phyloP scores from a whole-genome alignment of 2,797 vertebrate species.

The Enteromius mattozi region DNA sequence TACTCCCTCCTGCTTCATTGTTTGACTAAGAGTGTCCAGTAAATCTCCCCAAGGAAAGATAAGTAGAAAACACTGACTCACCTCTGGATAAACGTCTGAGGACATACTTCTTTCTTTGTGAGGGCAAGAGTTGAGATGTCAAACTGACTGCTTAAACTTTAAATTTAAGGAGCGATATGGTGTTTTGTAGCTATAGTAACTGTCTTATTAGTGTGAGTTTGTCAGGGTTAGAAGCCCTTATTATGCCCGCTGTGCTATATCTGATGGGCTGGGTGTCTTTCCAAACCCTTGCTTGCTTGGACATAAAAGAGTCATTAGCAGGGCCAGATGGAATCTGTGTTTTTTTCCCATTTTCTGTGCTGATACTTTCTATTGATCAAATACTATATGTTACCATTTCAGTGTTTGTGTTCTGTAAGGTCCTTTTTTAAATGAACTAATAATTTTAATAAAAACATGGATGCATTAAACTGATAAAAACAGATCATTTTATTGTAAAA shows the following conservation, averaged over 20 bases:
- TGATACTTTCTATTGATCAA: not conserved
- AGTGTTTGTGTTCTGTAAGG: not conserved
- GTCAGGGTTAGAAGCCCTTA: not conserved
- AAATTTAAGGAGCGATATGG: not conserved
- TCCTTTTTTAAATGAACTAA: not conserved
- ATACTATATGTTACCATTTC: not conserved
- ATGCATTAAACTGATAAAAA: not conserved
- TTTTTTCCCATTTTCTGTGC: not conserved
- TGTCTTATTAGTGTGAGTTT: conserved; percentile 15
- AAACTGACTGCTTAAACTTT: not conserved
- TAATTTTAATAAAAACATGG: not conserved
- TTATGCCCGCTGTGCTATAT: not conserved
- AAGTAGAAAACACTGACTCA: conserved; percentile 32
- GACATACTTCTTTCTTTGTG: not conserved
- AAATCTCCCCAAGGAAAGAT: conserved; percentile 8
- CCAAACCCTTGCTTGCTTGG: conserved; percentile 12
- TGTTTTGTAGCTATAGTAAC: conserved; percentile 1
- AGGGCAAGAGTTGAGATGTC: conserved; percentile 4
- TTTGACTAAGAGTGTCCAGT: not conserved
- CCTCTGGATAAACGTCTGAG: not conserved
- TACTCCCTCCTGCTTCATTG: not conserved
- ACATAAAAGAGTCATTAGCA: not conserved
- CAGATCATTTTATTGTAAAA: not conserved
- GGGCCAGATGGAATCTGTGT: not conserved
- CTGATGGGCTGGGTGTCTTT: not conserved